These are phyloP conservation scores for Forbesichthys agassizii DNA, from an alignment of 2,113 vertebrate genomes.

Conservation along the genomic window DNA sequence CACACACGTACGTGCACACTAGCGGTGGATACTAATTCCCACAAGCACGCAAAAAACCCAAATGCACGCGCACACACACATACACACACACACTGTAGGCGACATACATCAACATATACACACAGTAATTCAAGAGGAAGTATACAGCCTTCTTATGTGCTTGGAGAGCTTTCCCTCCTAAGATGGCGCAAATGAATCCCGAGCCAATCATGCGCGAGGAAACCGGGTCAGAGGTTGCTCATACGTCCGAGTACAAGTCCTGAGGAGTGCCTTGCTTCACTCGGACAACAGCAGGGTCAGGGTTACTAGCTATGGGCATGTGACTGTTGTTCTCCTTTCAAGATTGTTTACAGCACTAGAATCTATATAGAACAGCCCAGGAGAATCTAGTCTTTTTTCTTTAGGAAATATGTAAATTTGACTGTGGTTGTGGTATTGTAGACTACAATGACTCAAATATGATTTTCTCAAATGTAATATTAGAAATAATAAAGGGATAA, in stretches of 20 bases:
- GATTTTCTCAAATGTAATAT: constrained; percentile 9
- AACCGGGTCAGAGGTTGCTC: constrained; percentile 45
- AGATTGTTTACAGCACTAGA: too few relatives aligned
- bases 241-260: constrained; percentile 30
- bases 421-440: constrained; percentile 4
- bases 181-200: constrained; percentile 26
- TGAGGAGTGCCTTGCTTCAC: constrained; percentile 26
- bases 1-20: not conserved
- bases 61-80: constrained; percentile 23
- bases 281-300: constrained; percentile 33
- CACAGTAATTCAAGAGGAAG: not conserved
- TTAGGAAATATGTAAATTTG: not conserved
- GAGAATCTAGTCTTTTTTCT: constrained; percentile 16
- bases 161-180: constrained; percentile 17
- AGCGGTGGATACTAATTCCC: not conserved
- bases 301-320: not conserved
- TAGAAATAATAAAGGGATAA: not conserved
- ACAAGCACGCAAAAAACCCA: constrained; percentile 1
- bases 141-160: constrained; percentile 13
- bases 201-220: constrained; percentile 32
- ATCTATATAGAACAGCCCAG: not conserved
- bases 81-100: not conserved
- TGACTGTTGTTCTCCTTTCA: not conserved
- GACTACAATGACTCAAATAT: constrained; percentile 17
- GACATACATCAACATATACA: not conserved